Evolutionary conservation across 2,113 vertebrate species (phyloP), one percentile per base, ranked within the genome.

Genomic region (Pontoporia blainvillei): DNA sequence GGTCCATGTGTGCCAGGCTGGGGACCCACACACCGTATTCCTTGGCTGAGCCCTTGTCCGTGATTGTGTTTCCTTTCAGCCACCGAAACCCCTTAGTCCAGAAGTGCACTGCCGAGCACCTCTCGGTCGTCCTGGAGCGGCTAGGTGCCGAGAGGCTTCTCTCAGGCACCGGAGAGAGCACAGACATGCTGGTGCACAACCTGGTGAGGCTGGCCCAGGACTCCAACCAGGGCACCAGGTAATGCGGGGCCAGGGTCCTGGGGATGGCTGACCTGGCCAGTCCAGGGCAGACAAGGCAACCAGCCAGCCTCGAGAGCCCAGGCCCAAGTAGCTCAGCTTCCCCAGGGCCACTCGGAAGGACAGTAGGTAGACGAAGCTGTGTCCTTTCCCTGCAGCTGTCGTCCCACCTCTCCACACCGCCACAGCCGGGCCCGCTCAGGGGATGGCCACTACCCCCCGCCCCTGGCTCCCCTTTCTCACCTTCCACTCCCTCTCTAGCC

Each of bases 151-250:
- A 98, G 12, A 98, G 97, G 69, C 97, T 99, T 1, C 95, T 99
- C 14, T 98, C 97, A 0, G 97, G 98, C 12, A 39, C 31, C 0
- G 67, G 54, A 31, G 94, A 94, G 23, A 98, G 44, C 36, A 98
- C 81, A 0, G 97, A 98, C 3, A 13, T 57, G 71, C 96, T 99
- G 72, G 78, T 98, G 3, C 34, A 5, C 44, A 89, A 46, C 0
- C 14, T 98, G 57, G 97, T 98, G 91, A 98, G 91, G 46, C 90
- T 99, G 81, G 98, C 98, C 14, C 98, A 99, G 92, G 99, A 99
- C 92, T 96, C 97, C 92, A 98, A 99, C 91, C 97, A 97, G 71
- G 98, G 98, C 78, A 98, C 98, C 85, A 98, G 98, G 98, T 99
- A 96, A 92, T 31, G 15, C 34, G 12, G 41, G 64, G 57, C 34